Evolutionary conservation across 2,113 vertebrate genomes (phyloP), one percentile per base, ranked within the genome.

Genomic region (Mustela nigripes): DNA sequence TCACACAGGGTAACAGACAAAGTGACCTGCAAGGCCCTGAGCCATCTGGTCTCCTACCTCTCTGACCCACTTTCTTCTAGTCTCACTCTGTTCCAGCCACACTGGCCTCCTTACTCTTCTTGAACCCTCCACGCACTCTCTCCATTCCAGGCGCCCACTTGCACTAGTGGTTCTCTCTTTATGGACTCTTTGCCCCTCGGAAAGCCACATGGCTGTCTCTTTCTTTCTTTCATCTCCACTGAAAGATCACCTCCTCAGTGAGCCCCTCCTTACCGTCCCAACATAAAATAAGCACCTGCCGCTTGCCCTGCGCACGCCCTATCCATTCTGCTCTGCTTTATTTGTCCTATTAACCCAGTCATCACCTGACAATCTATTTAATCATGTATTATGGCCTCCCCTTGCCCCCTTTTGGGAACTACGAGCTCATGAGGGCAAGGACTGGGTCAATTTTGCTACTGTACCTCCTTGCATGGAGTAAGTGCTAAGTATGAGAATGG

Each of bases 401-500:
- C 18, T 42, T 31, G 1, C 14, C 67, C 16, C 19, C 12, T 92
- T 53, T 60, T n/a, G 45, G 48, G 53, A 56, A 96, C 56, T 5
- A 53, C 2, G 33, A 71, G 78, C 48, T 58, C 28, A 18, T 4
- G 19, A 65, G 65, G 81, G 45, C 74, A 65, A 58, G 42, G 76
- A n/a, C 56, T 69, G 60, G 42, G 56, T 90, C 62, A 69, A 76
- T 91, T 39, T n/a, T 78, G 65, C 62, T 79, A 24, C 39, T 74
- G 9, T 48, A 45, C 89, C 62, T 83, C 31, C 60, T 87, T 80
- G 8, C 83, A 56, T 39, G 14, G 16, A 71, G 4, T 94, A 79
- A 94, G 28, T 82, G 45, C 69, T 86, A 86, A 73, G 89, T 95
- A 89, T 84, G 73, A 50, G 73, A 90, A 45, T 76, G 65, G 11